These are phyloP conservation scores for Thymelicus acteon DNA, from an alignment of 2,888 invertebrate genomes.

Conservation along the genomic window DNA sequence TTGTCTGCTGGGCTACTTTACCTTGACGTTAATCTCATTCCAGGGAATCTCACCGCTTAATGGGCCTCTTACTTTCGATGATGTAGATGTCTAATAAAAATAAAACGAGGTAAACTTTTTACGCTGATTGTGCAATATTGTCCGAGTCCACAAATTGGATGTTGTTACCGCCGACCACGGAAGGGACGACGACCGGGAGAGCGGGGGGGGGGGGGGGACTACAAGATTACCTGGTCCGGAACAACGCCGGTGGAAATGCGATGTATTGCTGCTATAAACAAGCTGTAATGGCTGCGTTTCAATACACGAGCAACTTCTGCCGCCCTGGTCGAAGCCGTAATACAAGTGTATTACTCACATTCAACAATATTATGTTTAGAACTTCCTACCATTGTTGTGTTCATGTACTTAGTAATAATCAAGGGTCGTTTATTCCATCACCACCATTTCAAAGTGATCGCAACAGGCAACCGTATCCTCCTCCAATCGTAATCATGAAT, in stretches of 20 bases:
- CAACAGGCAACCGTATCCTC: too few species aligned
- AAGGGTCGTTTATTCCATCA: too few species aligned
- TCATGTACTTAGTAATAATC: too few species aligned
- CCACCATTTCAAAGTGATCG: too few species aligned
- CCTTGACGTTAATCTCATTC: too few species aligned
- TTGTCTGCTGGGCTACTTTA: too few species aligned
- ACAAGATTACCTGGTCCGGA: slow-evolving; percentile 20
- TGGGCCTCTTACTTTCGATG: too few species aligned
- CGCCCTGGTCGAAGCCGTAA: slow-evolving; percentile 3
- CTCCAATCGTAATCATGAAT: too few species aligned
- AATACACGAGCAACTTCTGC: slow-evolving; percentile 15
- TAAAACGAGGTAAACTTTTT: neutral
- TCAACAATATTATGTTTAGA: neutral
- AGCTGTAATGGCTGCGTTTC: slow-evolving; percentile 26
- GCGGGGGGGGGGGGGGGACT: slow-evolving; percentile 1
- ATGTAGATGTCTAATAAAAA: neutral
- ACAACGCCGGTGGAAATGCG: slow-evolving; percentile 22
- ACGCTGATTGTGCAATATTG: neutral
- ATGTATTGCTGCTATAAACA: slow-evolving; percentile 32
- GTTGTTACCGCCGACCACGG: neutral
- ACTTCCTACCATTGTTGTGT: neutral
- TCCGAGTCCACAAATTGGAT: slow-evolving; percentile 11
- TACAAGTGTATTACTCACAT: slow-evolving; percentile 5
- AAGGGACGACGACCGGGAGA: too few species aligned
- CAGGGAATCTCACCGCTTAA: too few species aligned